Base-by-base conservation (phyloP, 2,888 invertebrate genomes). In the Choristoneura rosaceana region DNA sequence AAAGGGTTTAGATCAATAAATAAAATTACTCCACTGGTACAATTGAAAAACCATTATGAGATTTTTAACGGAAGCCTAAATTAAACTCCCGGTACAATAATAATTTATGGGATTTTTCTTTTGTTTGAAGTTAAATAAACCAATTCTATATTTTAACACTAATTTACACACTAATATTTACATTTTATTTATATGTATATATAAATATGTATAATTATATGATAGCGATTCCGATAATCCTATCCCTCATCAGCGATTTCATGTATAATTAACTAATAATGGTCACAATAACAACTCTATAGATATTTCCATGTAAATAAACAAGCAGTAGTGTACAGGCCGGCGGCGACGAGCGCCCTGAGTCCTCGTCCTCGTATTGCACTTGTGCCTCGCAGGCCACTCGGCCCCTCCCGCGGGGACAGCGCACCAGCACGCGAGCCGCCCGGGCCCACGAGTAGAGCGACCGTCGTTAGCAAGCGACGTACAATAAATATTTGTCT, bases 181-280 rank as follows among this genome's bases (percentile, higher is more conserved):
- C 93, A 93, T 82, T 92, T 91, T 93, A 93, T 93, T 93, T 93
- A 93, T 93, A 93, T 88, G 90, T 94, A 92, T 93, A 91, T 93
- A 93, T 94, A 94, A 93, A 94, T 94, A 94, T 93, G 92, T 93
- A 94, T 94, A 93, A 90, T 92, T 90, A 92, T 92, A 90, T 85
- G 90, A 93, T 91, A 93, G 91, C 86, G 91, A 91, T 90, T 90
- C 84, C 84, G 85, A 88, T 87, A 90, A 92, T 86, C 92, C 89
- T 91, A 92, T 93, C 92, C 82, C 88, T 89, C 90, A 91, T 90
- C 90, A 88, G 90, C 89, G 83, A 89, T 91, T 88, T 90, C 86
- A 91, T 92, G 93, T 93, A 93, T 93, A 94, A 92, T 94, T 94
- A 93, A 93, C 93, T 93, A 94, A 93, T 93, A 89, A 92, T 93